phyloP scores from a whole-genome alignment of 2,888 invertebrate genomes.

The Onchidella celtica region DNA sequence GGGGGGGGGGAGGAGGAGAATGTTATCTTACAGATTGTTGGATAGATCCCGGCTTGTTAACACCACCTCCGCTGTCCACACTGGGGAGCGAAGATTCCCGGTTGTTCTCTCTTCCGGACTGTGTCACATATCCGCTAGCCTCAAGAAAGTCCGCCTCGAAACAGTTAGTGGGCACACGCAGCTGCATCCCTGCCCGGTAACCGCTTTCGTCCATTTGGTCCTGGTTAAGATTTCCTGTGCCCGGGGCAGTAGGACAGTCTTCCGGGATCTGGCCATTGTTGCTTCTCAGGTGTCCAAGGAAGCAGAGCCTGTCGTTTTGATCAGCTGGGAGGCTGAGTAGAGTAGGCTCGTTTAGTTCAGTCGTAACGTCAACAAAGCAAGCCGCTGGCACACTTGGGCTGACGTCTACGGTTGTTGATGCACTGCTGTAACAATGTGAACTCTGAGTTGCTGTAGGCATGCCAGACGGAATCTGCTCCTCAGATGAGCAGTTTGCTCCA shows the following conservation, averaged over 20 bases:
- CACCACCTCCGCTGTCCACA: background rate
- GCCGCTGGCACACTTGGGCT: too few relatives aligned
- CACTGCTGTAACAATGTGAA: too few relatives aligned
- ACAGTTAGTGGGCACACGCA: conserved; percentile 13
- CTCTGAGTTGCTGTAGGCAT: too few relatives aligned
- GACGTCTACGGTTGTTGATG: too few relatives aligned
- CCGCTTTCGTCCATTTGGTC: conserved; percentile 10
- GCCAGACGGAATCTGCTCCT: too few relatives aligned
- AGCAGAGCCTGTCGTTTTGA: too few relatives aligned
- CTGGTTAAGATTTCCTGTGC: background rate
- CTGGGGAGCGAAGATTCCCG: background rate
- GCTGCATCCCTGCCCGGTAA: conserved; percentile 1
- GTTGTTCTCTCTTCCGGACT: background rate
- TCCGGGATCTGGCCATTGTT: background rate
- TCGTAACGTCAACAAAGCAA: too few relatives aligned
- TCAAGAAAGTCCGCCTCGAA: conserved; percentile 17
- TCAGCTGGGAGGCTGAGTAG: background rate
- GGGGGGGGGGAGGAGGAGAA: too few relatives aligned
- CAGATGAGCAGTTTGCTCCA: too few relatives aligned
- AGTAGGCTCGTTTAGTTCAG: too few relatives aligned
- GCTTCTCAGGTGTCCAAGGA: too few relatives aligned
- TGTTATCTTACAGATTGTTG: background rate
- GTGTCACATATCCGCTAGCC: background rate
- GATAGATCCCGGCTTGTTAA: background rate
- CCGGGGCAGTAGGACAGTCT: too few relatives aligned